These are phyloP conservation scores for Strigamia maritima DNA, from an alignment of 2,888 invertebrate genomes.

Conservation along the genomic window DNA sequence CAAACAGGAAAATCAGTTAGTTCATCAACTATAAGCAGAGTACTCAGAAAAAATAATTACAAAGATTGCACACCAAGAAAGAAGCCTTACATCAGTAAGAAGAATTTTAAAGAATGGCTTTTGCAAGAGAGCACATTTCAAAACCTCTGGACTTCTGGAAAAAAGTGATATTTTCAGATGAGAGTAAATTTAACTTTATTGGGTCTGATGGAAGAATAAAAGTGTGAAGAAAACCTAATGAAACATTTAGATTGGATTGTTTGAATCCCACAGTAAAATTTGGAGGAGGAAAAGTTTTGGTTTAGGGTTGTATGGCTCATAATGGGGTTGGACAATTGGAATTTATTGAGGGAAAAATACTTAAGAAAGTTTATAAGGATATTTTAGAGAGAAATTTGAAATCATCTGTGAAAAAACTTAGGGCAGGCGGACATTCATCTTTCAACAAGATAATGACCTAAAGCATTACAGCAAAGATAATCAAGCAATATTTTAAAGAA, in stretches of 20 bases:
- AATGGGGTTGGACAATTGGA: conserved; percentile 8
- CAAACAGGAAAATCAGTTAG: no score
- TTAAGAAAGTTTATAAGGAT: conserved; percentile 3
- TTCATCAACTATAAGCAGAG: no score
- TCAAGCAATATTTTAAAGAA: conserved; percentile 34
- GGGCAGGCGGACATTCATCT: neutral
- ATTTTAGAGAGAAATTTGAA: conserved; percentile 20
- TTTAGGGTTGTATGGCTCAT: conserved; percentile 34
- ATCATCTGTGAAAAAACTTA: neutral
- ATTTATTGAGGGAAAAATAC: conserved; percentile 29
- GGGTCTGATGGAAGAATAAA: conserved; percentile 35
- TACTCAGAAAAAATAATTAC: no score
- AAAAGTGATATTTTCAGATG: conserved; percentile 26
- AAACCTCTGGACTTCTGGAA: conserved; percentile 33
- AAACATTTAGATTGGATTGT: no score
- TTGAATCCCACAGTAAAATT: no score
- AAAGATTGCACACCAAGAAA: no score
- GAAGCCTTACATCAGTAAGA: no score
- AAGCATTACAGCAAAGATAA: conserved; percentile 36
- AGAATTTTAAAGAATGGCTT: neutral
- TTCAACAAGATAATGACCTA: conserved; percentile 37
- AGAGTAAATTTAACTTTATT: conserved; percentile 29
- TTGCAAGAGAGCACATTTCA: neutral
- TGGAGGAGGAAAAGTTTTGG: neutral
- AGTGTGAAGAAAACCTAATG: no score